Base-by-base conservation (phyloP, 2,888 invertebrate genomes). In the Platycnemis pennipes region DNA sequence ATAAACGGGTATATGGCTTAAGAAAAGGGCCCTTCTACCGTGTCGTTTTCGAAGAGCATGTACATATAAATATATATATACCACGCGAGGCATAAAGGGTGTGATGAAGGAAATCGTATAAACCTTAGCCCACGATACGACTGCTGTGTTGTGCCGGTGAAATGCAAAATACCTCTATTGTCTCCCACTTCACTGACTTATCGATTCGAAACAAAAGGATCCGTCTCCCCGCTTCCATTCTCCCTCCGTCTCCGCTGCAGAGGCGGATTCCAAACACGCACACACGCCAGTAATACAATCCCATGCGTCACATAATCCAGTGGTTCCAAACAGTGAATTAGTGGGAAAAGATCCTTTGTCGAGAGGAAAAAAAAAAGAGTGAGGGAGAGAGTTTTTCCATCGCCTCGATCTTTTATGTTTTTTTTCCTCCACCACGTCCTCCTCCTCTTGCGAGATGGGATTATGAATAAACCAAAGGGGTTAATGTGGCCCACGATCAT, bases 121-220 rank as follows among this genome's bases (percentile, higher is more conserved):
- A 77, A 77, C 77, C n/a, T 37, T 77, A 77, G 42, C 87, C 63
- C 91, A 63, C 69, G 91, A 69, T 77, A 77, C 56, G 56, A 44
- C 91, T 42, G 63, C 63, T 91, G 42, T 91, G 53, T 49, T 87
- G 22, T 77, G 87, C 89, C 56, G 63, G n/a, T 63, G 63, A 91
- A 91, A 91, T 91, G 91, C 91, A 91, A 91, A 91, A 91, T 91
- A 91, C 69, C 91, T 91, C 91, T 42, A 91, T 91, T 91, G 91
- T 91, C 42, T 44, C 63, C 91, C 63, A 63, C 44, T 45, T 56
- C n/a, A 63, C 63, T 91, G 91, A 42, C 63, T 91, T 91, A 91
- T 91, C 91, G 91, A 91, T 69, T 69, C 91, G 91, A 91, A 91
- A 91, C 91, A 91, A 91, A 91, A 53, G 91, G 56, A 91, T 91